Evolutionary conservation across 2,113 vertebrate species (phyloP).

Genomic region (Trinectes maculatus): DNA sequence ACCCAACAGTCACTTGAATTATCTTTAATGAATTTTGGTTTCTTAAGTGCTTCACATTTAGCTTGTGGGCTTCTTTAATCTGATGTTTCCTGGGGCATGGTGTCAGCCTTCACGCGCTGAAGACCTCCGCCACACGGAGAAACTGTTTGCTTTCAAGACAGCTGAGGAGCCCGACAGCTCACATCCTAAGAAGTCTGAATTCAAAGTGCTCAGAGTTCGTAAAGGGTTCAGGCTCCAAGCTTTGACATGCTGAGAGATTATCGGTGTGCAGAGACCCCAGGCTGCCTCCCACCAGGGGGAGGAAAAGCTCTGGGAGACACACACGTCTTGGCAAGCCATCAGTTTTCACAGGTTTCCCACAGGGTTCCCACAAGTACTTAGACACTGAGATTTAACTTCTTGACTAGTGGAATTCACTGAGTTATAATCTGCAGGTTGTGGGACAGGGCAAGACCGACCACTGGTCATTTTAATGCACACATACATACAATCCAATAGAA

Average conservation of each 20-base stretch:
- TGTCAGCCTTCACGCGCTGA: conserved; percentile 42
- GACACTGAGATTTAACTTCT: conserved; percentile 5
- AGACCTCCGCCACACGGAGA: conserved; percentile 22
- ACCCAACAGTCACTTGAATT: not conserved
- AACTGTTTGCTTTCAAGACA: conserved; percentile 9
- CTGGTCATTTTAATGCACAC: not conserved
- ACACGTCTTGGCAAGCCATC: conserved; percentile 9
- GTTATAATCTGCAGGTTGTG: conserved; percentile 1
- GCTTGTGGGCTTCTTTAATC: not conserved
- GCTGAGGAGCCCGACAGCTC: conserved; percentile 14
- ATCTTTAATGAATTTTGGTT: not conserved
- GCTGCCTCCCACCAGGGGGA: conserved; percentile 18
- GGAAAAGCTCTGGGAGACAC: conserved; percentile 12
- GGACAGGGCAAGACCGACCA: not conserved
- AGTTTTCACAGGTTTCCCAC: conserved; percentile 16
- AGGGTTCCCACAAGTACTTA: conserved; percentile 21
- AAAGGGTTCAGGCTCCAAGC: not conserved
- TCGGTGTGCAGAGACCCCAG: conserved; percentile 11
- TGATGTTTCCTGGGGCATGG: conserved; percentile 16
- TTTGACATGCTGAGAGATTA: conserved; percentile 32
- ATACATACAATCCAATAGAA: not conserved
- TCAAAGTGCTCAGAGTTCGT: conserved; percentile 27
- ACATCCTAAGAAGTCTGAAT: not conserved
- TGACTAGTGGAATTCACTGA: not conserved
- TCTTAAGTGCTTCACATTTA: too few relatives aligned